phyloP scores from a whole-genome alignment of 1,140 invertebrate species.

The Whitmania pigra region DNA sequence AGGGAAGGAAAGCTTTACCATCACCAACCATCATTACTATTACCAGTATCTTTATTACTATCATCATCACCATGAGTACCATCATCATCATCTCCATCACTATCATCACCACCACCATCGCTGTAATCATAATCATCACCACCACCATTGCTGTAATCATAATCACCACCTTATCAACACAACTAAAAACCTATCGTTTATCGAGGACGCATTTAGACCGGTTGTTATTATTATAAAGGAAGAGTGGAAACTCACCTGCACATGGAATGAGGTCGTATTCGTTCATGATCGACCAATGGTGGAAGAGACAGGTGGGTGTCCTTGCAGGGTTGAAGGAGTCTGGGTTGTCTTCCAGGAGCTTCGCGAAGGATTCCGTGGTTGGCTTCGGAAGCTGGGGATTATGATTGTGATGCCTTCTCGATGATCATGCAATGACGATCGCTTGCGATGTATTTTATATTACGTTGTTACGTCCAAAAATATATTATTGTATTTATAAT shows the following conservation, averaged over 20 bases:
- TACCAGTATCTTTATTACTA: neutral
- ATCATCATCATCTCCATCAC: neutral
- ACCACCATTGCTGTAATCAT: neutral
- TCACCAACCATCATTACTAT: neutral
- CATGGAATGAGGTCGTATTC: constrained; percentile 82
- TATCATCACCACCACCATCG: neutral
- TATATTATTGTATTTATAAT: no score
- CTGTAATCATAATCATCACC: neutral
- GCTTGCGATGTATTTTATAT: no score
- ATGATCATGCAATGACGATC: no score
- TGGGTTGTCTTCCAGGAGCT: constrained; percentile 55
- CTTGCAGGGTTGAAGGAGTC: constrained; percentile 71
- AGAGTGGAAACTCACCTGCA: constrained; percentile 47
- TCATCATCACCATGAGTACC: no score
- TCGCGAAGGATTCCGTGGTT: constrained; percentile 65
- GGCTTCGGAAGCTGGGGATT: constrained; percentile 38
- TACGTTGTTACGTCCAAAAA: no score
- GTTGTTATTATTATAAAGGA: no score
- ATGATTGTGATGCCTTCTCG: neutral
- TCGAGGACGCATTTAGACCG: neutral
- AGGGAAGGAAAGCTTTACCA: neutral
- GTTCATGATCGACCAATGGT: constrained; percentile 83
- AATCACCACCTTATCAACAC: no score
- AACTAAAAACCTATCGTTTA: neutral
- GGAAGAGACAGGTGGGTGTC: constrained; percentile 67